phyloP scores from a whole-genome alignment of 2,797 vertebrate species.

The Momotus momota region DNA sequence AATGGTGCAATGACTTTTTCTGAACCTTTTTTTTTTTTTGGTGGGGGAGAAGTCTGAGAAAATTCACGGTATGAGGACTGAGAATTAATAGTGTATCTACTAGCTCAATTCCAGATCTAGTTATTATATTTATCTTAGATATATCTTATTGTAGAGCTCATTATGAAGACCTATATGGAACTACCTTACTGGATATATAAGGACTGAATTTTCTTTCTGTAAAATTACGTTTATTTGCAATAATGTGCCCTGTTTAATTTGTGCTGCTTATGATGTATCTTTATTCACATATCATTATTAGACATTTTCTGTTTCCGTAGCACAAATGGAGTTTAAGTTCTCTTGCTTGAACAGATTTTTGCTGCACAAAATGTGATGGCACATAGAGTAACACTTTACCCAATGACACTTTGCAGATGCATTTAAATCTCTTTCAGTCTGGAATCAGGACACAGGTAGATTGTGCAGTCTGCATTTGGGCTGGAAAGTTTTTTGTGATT shows the following conservation, averaged over 20 bases:
- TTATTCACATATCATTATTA: background rate
- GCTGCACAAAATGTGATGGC: background rate
- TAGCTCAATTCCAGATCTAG: background rate
- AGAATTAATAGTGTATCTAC: background rate
- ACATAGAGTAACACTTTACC: background rate
- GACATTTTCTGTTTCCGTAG: background rate
- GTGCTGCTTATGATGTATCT: background rate
- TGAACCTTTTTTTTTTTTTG: background rate
- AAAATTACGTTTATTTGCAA: background rate
- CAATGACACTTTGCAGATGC: constrained; percentile 17
- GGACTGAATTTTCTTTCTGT: background rate
- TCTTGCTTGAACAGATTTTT: background rate
- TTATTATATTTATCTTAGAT: background rate
- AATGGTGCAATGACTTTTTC: background rate
- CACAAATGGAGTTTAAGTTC: background rate
- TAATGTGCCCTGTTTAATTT: background rate
- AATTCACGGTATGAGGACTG: background rate
- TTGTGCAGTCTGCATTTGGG: background rate
- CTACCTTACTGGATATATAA: background rate
- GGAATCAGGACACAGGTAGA: background rate
- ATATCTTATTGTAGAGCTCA: background rate
- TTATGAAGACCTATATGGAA: background rate
- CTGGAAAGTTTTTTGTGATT: background rate
- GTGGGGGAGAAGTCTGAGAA: background rate
- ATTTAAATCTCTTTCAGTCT: background rate